Conservation (phyloP, 1,140 invertebrate species). For the Drosophila sproati region DNA sequence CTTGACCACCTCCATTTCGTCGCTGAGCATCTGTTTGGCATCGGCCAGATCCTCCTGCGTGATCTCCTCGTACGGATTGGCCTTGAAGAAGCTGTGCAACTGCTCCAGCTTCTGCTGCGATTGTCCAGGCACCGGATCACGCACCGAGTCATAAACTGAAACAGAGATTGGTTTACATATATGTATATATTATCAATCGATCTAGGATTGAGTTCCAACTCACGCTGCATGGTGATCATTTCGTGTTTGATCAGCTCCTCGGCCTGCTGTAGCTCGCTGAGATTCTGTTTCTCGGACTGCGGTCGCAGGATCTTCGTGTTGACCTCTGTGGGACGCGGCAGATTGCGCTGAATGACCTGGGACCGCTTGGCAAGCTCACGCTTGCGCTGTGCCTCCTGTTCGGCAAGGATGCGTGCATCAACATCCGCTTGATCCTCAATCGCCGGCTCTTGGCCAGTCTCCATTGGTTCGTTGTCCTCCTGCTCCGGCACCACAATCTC, state of each 20-base stretch:
- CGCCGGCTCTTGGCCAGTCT: conserved; percentile 83
- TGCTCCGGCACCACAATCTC: conserved; percentile 98
- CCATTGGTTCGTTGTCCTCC: conserved; percentile 88
- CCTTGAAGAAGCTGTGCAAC: conserved; percentile 90
- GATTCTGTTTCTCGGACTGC: conserved; percentile 88
- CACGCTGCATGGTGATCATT: conserved; percentile 96
- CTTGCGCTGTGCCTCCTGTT: conserved; percentile 68
- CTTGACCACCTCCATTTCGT: conserved; percentile 96
- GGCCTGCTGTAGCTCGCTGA: conserved; percentile 96
- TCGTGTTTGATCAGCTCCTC: conserved; percentile 99
- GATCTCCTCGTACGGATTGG: conserved; percentile 93
- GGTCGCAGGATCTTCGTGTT: conserved; percentile 93
- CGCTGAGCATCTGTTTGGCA: conserved; percentile 89
- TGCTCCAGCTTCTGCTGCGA: conserved; percentile 84
- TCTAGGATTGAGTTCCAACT: conserved; percentile 18
- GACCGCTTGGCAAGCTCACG: conserved; percentile 92
- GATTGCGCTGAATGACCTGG: conserved; percentile 93
- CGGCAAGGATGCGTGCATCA: conserved; percentile 87
- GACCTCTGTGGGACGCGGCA: conserved; percentile 95
- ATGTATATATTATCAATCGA: not conserved
- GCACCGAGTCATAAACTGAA: conserved; percentile 91
- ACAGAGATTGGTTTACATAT: not conserved
- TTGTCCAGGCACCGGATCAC: conserved; percentile 87
- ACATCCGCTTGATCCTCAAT: conserved; percentile 96
- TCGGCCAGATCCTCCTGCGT: conserved; percentile 89